Evolutionary conservation across 2,888 invertebrate species (phyloP).

Genomic region (Dinocampus coccinellae): DNA sequence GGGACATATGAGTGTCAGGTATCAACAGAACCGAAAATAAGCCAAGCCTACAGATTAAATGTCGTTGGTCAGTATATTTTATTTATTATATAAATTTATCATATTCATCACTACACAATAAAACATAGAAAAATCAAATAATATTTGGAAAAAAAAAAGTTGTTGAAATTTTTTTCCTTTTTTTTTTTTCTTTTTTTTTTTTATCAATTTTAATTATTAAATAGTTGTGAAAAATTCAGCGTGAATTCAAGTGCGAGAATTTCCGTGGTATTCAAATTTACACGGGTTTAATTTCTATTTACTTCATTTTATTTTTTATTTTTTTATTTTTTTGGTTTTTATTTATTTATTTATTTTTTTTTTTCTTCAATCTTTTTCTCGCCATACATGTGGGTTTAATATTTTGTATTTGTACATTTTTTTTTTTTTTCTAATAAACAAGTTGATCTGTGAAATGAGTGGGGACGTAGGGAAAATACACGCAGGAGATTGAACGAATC

Average conservation of each 20-base stretch:
- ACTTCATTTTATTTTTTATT: background rate
- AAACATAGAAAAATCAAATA: background rate
- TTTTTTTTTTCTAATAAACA: background rate
- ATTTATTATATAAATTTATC: no score
- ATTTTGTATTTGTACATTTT: no score
- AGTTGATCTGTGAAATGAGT: background rate
- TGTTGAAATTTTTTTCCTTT: background rate
- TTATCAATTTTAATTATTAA: background rate
- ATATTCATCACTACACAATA: no score
- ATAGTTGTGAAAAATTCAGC: background rate
- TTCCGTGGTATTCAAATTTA: background rate
- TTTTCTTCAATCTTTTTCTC: no score
- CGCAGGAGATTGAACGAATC: conserved; percentile 7
- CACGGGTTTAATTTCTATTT: background rate
- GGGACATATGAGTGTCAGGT: conserved; percentile 84
- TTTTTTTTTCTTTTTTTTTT: background rate
- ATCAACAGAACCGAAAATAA: conserved; percentile 84
- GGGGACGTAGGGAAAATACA: background rate
- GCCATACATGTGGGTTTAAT: no score
- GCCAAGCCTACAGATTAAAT: conserved; percentile 80
- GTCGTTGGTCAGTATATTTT: conserved; percentile 79
- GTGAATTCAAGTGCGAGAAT: background rate
- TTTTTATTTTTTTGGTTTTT: background rate
- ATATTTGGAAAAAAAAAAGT: background rate
- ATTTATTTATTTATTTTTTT: background rate